Base-by-base conservation (phyloP, 1,140 invertebrate genomes). In the Eurosta solidaginis region DNA sequence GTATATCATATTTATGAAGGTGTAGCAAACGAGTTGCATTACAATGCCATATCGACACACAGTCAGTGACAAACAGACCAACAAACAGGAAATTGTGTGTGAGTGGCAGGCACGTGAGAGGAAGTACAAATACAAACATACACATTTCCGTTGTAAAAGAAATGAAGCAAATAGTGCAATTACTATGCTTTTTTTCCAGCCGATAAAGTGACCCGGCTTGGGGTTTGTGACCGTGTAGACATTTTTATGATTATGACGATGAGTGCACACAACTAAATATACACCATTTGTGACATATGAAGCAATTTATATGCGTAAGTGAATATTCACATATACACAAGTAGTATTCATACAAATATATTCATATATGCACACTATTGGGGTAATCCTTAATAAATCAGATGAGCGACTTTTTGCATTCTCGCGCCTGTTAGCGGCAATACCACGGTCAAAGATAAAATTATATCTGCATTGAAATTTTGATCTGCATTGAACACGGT, bases 151-250 rank as follows among this genome's bases (percentile, higher is more conserved):
- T 33, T 68, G 59, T 20, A n/a, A 68, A 68, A 10, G 33, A 68
- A 68, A 68, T 68, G 59, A 68, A 68, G 59, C 59, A 40, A 68
- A 68, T 29, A 68, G 59, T 68, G 59, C 59, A 68, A 68, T 68
- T 68, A 68, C 59, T 68, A 27, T 68, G 59, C 59, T 68, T 68
- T 68, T n/a, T n/a, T 68, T 68, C 59, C 59, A 68, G 59, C 59
- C 29, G 59, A 68, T 68, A 68, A 42, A 40, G 33, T 68, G 59
- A 68, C 59, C 59, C 59, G 33, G 33, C 59, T 9, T 12, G 33
- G 12, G 59, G 36, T 68, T 68, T 68, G 59, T n/a, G 33, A 33
- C 59, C 40, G 1, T 68, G 36, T 33, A 68, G 33, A 68, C 59
- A 33, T 40, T 68, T 68, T 42, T 68, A 68, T 68, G 59, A 68